A percentile compares a stretch with the other conserved stretches of the same genome.
Evolutionary conservation across 2,113 vertebrate species (phyloP).

Genomic region (Orthochromis malagaraziensis): DNA sequence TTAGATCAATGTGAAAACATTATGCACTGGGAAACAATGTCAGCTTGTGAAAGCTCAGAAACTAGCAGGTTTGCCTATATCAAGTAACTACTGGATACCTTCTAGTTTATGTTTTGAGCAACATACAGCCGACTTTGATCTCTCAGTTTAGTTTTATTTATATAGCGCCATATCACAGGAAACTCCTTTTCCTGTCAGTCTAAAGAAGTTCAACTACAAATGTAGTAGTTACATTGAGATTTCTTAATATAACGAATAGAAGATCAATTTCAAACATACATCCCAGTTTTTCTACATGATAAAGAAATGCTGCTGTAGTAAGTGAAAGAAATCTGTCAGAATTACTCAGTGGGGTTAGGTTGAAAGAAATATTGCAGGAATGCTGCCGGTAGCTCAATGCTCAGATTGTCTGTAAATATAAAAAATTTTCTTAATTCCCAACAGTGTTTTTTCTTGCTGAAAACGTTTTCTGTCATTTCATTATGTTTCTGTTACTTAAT

Average conservation of each 20-base stretch:
- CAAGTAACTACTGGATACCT: background rate
- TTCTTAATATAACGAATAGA: background rate
- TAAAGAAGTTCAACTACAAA: background rate
- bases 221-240: background rate
- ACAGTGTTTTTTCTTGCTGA: background rate
- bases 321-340: background rate
- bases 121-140: background rate
- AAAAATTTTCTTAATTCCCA: background rate
- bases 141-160: background rate
- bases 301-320: background rate
- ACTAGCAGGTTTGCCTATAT: background rate
- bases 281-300: background rate
- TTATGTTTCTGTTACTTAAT: background rate
- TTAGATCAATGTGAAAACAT: background rate
- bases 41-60: background rate
- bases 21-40: background rate
- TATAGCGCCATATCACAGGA: background rate
- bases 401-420: background rate
- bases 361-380: background rate
- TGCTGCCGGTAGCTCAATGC: background rate
- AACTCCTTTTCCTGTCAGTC: background rate
- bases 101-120: background rate
- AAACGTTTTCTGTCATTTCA: background rate
- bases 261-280: background rate
- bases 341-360: background rate